Conservation (phyloP, 2,797 vertebrate species). For the Crocidura indochinensis region DNA sequence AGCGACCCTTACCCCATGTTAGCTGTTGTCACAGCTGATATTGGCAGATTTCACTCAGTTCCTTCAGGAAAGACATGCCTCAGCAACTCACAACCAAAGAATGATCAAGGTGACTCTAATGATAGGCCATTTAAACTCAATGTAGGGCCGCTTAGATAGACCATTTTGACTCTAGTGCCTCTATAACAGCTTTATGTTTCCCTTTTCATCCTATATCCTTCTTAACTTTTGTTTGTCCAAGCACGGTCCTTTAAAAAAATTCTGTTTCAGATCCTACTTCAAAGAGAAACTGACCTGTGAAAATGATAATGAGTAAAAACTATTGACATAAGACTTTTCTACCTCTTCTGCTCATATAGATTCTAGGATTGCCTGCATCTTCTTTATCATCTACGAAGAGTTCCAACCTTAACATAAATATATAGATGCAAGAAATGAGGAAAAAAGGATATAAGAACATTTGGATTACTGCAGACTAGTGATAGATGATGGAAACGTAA, state of each 20-base stretch:
- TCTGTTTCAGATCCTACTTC: background rate
- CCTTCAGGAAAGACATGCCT: background rate
- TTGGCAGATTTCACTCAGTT: background rate
- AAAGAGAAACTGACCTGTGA: background rate
- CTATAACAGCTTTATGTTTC: background rate
- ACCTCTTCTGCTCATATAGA: background rate
- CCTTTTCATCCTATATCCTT: background rate
- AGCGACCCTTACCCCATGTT: background rate
- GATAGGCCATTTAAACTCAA: background rate
- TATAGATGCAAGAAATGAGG: background rate
- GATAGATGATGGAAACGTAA: background rate
- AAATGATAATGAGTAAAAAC: background rate
- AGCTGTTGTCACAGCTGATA: conserved; percentile 6
- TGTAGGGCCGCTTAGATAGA: background rate
- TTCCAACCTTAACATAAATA: background rate
- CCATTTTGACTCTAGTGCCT: background rate
- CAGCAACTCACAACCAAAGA: background rate
- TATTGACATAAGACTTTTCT: background rate
- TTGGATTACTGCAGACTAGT: background rate
- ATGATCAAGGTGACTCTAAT: background rate
- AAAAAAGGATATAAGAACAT: background rate
- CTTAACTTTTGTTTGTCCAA: background rate
- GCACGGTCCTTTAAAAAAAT: background rate
- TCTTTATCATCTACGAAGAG: background rate
- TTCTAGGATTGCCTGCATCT: background rate